Percentiles rank a stretch among this genome's conserved stretches.
phyloP scores from a whole-genome alignment of 1,140 invertebrate species.

The Drosophila sucinea region DNA sequence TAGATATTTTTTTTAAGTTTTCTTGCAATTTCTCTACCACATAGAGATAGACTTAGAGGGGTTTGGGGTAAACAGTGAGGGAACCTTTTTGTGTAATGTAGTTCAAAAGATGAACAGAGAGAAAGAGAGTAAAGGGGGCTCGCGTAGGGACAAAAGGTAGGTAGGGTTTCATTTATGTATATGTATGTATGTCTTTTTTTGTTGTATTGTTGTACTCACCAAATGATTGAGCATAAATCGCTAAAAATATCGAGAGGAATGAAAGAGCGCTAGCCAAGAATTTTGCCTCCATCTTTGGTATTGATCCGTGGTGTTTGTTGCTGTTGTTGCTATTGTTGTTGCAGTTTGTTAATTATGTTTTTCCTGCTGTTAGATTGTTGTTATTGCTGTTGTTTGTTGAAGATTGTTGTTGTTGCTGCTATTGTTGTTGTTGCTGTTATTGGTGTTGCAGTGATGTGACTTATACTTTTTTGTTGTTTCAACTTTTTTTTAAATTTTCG shows the following conservation, averaged over 20 bases:
- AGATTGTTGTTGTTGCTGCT: constrained; percentile 32
- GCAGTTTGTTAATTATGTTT: constrained; percentile 26
- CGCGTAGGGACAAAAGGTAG: background rate
- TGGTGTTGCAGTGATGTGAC: constrained; percentile 38
- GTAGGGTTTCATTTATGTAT: background rate
- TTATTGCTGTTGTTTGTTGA: constrained; percentile 50
- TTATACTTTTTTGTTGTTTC: constrained; percentile 11
- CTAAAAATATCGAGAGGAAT: constrained; percentile 83
- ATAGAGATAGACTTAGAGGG: background rate
- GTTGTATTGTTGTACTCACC: constrained; percentile 68
- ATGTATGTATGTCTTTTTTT: background rate
- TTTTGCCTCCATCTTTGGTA: constrained; percentile 83
- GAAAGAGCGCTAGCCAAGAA: constrained; percentile 82
- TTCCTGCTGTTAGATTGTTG: constrained; percentile 28
- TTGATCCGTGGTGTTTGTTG: constrained; percentile 80
- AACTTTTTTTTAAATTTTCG: constrained; percentile 54
- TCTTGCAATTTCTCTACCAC: background rate
- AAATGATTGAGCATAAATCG: constrained; percentile 82
- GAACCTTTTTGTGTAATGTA: background rate
- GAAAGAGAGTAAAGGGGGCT: constrained; percentile 15
- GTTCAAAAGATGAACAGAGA: background rate
- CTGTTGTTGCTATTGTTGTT: constrained; percentile 37
- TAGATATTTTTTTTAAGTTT: background rate
- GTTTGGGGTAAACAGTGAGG: background rate
- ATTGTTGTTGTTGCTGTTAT: constrained; percentile 30